A percentile compares a stretch with the other conserved stretches of the same genome.
phyloP scores from a whole-genome alignment of 37 sponge, comb jelly and placozoan genomes.

The Halisarca cf. caerulea region DNA sequence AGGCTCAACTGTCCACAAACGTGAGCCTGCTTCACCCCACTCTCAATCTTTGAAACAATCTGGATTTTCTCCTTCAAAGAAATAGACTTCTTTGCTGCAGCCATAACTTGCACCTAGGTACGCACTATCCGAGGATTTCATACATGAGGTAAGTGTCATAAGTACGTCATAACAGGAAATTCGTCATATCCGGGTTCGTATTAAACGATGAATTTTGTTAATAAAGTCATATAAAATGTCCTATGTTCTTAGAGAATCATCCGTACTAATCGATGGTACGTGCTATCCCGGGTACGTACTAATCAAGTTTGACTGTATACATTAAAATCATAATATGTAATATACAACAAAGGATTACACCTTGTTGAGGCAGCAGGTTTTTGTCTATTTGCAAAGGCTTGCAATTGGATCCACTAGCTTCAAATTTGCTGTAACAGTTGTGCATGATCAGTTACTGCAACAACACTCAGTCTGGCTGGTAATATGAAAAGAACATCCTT shows the following conservation, averaged over 20 bases:
- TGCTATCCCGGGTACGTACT: conserved; percentile 22
- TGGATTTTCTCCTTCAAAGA: neutral
- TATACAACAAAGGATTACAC: no score
- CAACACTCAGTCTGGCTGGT: no score
- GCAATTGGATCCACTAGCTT: no score
- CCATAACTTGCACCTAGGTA: neutral
- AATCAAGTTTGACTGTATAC: conserved; percentile 19
- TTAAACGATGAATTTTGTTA: conserved; percentile 15
- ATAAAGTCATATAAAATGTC: neutral
- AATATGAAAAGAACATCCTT: no score
- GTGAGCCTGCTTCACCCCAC: neutral
- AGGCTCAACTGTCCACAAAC: neutral
- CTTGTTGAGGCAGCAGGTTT: no score
- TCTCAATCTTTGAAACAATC: conserved; percentile 30
- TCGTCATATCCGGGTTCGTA: conserved; percentile 16
- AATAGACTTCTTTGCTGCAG: conserved; percentile 9
- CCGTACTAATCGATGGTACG: conserved; percentile 26
- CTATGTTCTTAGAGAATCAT: neutral
- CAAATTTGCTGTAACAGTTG: no score
- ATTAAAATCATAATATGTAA: neutral
- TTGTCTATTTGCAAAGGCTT: no score
- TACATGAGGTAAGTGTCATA: neutral
- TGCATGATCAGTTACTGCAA: no score
- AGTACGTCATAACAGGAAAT: conserved; percentile 20
- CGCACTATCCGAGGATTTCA: neutral